These are phyloP conservation scores for Rhyacichthys aspro DNA, from an alignment of 2,797 vertebrate species.

Conservation along the genomic window DNA sequence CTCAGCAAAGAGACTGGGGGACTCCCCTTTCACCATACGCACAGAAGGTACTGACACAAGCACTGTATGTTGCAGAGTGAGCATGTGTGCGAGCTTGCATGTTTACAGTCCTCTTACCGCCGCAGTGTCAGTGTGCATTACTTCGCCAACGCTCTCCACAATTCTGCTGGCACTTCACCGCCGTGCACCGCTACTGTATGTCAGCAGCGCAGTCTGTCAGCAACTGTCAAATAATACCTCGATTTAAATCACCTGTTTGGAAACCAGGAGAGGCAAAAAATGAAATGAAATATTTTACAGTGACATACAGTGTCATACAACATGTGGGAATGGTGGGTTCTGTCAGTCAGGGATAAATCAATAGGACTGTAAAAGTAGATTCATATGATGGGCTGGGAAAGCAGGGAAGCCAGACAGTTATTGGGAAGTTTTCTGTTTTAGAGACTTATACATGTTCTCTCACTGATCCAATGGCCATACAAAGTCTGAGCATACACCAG, in stretches of 20 bases:
- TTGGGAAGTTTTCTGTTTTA: too few relatives aligned
- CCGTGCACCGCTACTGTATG: too few relatives aligned
- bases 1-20: slow-evolving; percentile 90
- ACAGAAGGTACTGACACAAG: slow-evolving; percentile 86
- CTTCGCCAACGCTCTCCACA: slow-evolving; percentile 18
- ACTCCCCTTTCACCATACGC: slow-evolving; percentile 93
- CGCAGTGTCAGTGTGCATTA: slow-evolving; percentile 25
- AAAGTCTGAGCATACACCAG: neutral
- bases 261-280: slow-evolving; percentile 6
- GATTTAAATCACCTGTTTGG: slow-evolving; percentile 2
- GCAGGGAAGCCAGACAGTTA: neutral
- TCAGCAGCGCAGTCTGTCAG: slow-evolving; percentile 28
- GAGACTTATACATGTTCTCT: too few relatives aligned
- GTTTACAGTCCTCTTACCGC: slow-evolving; percentile 35
- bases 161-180: slow-evolving; percentile 32
- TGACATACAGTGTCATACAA: neutral
- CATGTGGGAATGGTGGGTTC: neutral
- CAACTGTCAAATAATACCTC: slow-evolving; percentile 22
- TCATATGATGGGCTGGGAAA: slow-evolving; percentile 19
- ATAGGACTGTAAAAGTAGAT: slow-evolving; percentile 17
- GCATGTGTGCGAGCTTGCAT: slow-evolving; percentile 22
- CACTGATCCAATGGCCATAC: neutral
- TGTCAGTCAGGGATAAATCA: slow-evolving; percentile 33
- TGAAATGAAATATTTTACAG: too few relatives aligned
- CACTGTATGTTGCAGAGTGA: slow-evolving; percentile 11